These are phyloP conservation scores for Platycheirus albimanus DNA, from an alignment of 2,888 invertebrate species.

Conservation along the genomic window DNA sequence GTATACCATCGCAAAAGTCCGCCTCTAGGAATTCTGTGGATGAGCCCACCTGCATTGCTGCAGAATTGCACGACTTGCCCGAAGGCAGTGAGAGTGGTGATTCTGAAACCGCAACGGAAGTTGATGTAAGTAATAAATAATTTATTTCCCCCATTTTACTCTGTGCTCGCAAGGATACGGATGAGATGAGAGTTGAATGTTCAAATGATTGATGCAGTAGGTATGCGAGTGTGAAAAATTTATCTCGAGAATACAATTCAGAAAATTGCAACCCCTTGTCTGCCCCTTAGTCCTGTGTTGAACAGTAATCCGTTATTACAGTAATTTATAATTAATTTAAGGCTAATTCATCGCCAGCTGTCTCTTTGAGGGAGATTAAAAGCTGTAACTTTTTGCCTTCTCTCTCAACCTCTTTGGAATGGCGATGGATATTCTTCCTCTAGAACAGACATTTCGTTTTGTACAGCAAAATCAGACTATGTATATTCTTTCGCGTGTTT, in stretches of 20 bases:
- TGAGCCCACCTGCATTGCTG: slow-evolving; percentile 82
- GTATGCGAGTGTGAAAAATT: background rate
- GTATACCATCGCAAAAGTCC: slow-evolving; percentile 83
- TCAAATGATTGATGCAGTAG: slow-evolving; percentile 45
- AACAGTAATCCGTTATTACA: slow-evolving; percentile 31
- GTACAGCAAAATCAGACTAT: no score
- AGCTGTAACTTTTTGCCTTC: background rate
- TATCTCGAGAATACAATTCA: background rate
- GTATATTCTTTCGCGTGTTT: background rate
- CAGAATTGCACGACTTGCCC: slow-evolving; percentile 84
- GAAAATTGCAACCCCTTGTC: background rate
- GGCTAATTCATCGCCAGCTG: slow-evolving; percentile 49
- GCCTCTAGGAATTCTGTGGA: slow-evolving; percentile 84
- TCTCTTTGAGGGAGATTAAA: slow-evolving; percentile 18
- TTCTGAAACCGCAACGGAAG: slow-evolving; percentile 88
- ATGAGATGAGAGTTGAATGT: no score
- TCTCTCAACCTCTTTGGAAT: background rate
- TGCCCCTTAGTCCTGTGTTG: background rate
- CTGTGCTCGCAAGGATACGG: slow-evolving; percentile 5
- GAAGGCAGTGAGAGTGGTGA: slow-evolving; percentile 86
- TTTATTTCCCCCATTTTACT: background rate
- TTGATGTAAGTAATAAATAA: slow-evolving; percentile 84
- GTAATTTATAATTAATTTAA: slow-evolving; percentile 63
- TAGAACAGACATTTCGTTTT: slow-evolving; percentile 16
- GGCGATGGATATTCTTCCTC: background rate